Percentiles rank a stretch among this genome's conserved stretches.
phyloP scores from a whole-genome alignment of 2,113 vertebrate species.

The Neolamprologus fasciatus region DNA sequence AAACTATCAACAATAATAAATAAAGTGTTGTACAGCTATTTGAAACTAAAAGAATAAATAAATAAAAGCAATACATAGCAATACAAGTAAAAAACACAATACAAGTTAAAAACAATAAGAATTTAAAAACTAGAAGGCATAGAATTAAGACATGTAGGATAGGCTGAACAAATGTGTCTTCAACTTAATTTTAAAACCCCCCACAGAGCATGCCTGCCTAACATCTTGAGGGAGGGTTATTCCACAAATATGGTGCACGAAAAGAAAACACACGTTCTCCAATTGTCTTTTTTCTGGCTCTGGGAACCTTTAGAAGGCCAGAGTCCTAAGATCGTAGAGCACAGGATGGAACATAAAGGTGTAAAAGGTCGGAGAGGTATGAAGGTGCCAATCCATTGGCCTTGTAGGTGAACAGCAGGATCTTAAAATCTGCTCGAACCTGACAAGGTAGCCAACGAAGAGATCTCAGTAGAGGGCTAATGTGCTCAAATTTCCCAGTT shows the following conservation, averaged over 20 bases:
- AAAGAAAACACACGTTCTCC: rapidly evolving
- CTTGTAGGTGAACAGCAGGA: not conserved
- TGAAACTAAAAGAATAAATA: not conserved
- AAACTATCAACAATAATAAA: not conserved
- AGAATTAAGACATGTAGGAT: not conserved
- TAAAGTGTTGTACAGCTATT: not conserved
- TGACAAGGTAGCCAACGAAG: rapidly evolving
- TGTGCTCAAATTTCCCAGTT: not conserved
- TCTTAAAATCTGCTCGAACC: not conserved
- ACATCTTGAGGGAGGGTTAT: not conserved
- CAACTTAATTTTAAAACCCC: not conserved
- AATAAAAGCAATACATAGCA: not conserved
- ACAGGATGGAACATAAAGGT: rapidly evolving
- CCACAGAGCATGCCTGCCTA: not conserved
- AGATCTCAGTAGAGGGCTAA: not conserved
- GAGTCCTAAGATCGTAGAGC: not conserved
- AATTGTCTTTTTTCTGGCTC: not conserved
- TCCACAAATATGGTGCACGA: not conserved
- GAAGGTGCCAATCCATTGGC: not conserved
- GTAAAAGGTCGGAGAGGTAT: not conserved
- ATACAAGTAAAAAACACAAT: not conserved
- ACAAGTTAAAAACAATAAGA: not conserved
- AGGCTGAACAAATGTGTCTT: not conserved
- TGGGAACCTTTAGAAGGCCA: not conserved
- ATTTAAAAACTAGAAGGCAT: not conserved